Conservation (phyloP, 2,888 invertebrate genomes). For the Xestia sexstrigata region DNA sequence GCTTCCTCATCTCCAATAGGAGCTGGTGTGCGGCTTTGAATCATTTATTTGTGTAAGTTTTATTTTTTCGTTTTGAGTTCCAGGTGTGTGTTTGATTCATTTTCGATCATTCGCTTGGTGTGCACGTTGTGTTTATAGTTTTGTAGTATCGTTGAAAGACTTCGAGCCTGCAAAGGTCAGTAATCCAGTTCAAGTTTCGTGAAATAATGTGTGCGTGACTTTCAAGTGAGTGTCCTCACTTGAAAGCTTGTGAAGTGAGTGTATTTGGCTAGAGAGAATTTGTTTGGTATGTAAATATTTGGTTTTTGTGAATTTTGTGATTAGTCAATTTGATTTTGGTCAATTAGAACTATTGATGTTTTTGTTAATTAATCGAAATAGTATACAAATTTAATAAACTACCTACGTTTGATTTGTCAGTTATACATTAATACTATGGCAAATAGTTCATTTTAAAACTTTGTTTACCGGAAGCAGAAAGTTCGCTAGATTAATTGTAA, state of each 20-base stretch:
- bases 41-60: constrained; percentile 63
- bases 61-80: constrained; percentile 34
- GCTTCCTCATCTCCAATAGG: constrained; percentile 61
- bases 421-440: background rate
- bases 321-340: background rate
- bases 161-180: constrained; percentile 35
- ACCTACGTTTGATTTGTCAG: background rate
- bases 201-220: constrained; percentile 12
- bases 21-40: constrained; percentile 56
- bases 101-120: constrained; percentile 50
- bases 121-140: constrained; percentile 46
- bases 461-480: constrained; percentile 21
- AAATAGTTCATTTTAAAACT: background rate
- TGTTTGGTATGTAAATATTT: constrained; percentile 39
- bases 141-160: constrained; percentile 18
- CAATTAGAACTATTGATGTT: background rate
- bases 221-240: constrained; percentile 21
- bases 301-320: background rate
- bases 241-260: constrained; percentile 25
- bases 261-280: background rate
- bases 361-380: background rate
- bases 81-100: constrained; percentile 55
- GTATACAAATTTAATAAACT: background rate
- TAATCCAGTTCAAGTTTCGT: constrained; percentile 33
- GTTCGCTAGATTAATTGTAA: constrained; percentile 8